Evolutionary conservation across 1,140 invertebrate genomes (phyloP), one percentile per base, ranked within the genome.

Genomic region (Drosophila novamexicana): DNA sequence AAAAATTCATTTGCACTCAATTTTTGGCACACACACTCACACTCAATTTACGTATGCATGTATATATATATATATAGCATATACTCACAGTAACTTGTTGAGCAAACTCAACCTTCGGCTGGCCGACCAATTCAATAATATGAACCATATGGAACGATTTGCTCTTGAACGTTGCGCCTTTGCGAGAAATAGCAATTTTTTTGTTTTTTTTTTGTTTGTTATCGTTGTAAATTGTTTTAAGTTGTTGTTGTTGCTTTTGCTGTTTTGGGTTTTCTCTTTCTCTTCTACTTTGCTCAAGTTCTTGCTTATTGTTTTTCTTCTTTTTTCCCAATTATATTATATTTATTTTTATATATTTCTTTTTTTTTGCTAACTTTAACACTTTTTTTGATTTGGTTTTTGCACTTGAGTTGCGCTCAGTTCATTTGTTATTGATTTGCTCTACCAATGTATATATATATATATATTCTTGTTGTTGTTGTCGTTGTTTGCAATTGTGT

Each of bases 61-160:
- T 29, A 22, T 22, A 1, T 22, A 22, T 22, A 3, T 22, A 5
- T 29, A 0, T 29, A 29, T 29, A 5, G 22, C 5, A 29, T 29
- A 7, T 91, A 92, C 91, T 92, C 88, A 92, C 91, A 92, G 88
- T 92, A 91, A 92, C 90, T 92, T 92, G 91, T 92, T 92, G 91
- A 92, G 91, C 81, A 91, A 92, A 92, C 90, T 92, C 91, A 92
- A 92, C 91, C 91, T 92, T 92, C 91, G 91, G 91, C 79, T 92
- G 91, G 88, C 91, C 88, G 91, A 92, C 91, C 90, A 92, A 79
- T 92, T 92, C 91, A 81, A 92, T 92, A 92, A 92, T 92, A 92
- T 92, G 91, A 92, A 92, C 91, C 91, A 92, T 92, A 92, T 92
- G 91, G 91, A 92, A 92, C 79, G 91, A 85, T 92, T 92, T 92